Evolutionary conservation across 1,140 invertebrate genomes (phyloP).

Genomic region (Rhizoglyphus robini): DNA sequence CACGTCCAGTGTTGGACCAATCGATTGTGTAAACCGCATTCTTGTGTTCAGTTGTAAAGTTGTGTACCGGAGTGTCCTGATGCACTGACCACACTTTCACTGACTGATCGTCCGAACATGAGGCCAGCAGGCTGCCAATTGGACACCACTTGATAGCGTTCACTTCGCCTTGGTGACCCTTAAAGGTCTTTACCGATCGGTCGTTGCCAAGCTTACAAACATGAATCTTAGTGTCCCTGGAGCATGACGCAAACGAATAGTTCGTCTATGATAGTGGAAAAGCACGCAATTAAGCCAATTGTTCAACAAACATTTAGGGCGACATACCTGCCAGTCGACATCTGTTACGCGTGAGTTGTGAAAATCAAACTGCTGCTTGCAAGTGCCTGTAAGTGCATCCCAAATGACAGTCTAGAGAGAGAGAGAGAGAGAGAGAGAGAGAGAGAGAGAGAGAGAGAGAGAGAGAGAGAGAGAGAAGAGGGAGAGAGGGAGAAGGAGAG

Average conservation of each 20-base stretch:
- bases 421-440: too few relatives aligned
- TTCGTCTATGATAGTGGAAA: slow-evolving; percentile 48
- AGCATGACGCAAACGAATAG: slow-evolving; percentile 92
- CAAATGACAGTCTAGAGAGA: slow-evolving; percentile 90
- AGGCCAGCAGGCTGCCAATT: slow-evolving; percentile 87
- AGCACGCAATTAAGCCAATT: background rate
- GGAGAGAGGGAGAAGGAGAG: too few relatives aligned
- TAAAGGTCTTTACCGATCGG: slow-evolving; percentile 93
- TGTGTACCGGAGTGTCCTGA: slow-evolving; percentile 87
- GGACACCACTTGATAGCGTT: slow-evolving; percentile 99
- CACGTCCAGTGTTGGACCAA: slow-evolving; percentile 94
- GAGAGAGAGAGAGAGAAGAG: too few relatives aligned
- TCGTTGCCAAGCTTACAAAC: slow-evolving; percentile 85
- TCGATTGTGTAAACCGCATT: slow-evolving; percentile 99
- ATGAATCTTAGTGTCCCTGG: slow-evolving; percentile 98
- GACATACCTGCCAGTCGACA: slow-evolving; percentile 76
- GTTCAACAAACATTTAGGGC: background rate
- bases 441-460: too few relatives aligned
- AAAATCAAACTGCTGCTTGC: slow-evolving; percentile 95
- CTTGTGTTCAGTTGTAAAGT: slow-evolving; percentile 89
- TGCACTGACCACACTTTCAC: slow-evolving; percentile 72
- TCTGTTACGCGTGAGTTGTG: slow-evolving; percentile 91
- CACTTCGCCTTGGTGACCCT: slow-evolving; percentile 96
- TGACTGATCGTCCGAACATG: slow-evolving; percentile 98
- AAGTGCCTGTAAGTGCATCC: slow-evolving; percentile 91